Evolutionary conservation across 2,113 vertebrate genomes (phyloP).

Genomic region (Perca fluviatilis): DNA sequence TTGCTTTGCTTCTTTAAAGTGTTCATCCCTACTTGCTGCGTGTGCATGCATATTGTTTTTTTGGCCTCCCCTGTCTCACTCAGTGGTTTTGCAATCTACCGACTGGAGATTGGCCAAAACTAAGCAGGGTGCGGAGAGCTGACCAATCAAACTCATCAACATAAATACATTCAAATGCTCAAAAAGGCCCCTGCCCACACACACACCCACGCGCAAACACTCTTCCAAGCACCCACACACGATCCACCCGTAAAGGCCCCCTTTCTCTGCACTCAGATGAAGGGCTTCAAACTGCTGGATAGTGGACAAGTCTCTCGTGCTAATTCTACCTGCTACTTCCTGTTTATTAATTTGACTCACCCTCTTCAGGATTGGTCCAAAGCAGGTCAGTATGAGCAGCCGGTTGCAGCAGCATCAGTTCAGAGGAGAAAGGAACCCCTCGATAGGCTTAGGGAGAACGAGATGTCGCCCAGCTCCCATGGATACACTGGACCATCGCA

Average conservation of each 20-base stretch:
- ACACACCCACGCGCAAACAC: slow-evolving; percentile 36
- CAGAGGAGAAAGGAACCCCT: slow-evolving; percentile 93
- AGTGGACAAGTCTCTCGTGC: slow-evolving; percentile 65
- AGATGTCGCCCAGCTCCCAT: slow-evolving; percentile 79
- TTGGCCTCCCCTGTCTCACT: slow-evolving; percentile 30
- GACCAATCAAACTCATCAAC: slow-evolving; percentile 36
- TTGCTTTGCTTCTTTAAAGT: slow-evolving; percentile 67
- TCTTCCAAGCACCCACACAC: slow-evolving; percentile 25
- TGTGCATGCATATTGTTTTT: slow-evolving; percentile 38
- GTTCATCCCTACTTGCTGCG: slow-evolving; percentile 47
- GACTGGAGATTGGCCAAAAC: slow-evolving; percentile 72
- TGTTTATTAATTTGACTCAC: slow-evolving; percentile 68
- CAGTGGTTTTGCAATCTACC: slow-evolving; percentile 71
- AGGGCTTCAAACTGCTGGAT: slow-evolving; percentile 84
- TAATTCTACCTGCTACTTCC: slow-evolving; percentile 22
- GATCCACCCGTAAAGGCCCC: slow-evolving; percentile 27
- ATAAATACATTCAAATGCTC: slow-evolving; percentile 15
- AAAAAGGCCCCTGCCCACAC: slow-evolving; percentile 18
- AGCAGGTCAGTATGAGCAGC: slow-evolving; percentile 90
- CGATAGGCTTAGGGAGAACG: slow-evolving; percentile 89
- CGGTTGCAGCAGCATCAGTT: slow-evolving; percentile 81
- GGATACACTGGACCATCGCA: slow-evolving; percentile 74
- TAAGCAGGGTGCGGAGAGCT: slow-evolving; percentile 51
- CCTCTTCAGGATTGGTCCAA: slow-evolving; percentile 94
- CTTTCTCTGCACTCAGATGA: slow-evolving; percentile 69